These are phyloP conservation scores for Eupithecia vulgata DNA, from an alignment of 2,888 invertebrate genomes.

Conservation along the genomic window DNA sequence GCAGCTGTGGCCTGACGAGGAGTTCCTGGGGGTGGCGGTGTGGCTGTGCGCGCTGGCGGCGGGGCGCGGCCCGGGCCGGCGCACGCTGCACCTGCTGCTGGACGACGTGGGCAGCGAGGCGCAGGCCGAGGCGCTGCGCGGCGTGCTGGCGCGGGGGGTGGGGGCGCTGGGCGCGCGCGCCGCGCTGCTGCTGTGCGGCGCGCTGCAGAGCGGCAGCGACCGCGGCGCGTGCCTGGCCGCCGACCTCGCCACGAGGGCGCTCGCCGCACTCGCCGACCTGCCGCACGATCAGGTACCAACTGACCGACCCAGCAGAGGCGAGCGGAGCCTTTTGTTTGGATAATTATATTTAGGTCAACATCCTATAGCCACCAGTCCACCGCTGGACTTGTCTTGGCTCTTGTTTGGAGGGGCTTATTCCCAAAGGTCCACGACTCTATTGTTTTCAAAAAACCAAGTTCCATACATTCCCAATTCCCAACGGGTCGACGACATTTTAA, in stretches of 20 bases:
- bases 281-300: background rate
- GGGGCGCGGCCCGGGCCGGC: conserved; percentile 25
- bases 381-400: too few relatives aligned
- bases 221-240: conserved; percentile 34
- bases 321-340: too few relatives aligned
- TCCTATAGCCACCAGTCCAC: too few relatives aligned
- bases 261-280: conserved; percentile 1
- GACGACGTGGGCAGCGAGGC: conserved; percentile 28
- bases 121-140: conserved; percentile 28
- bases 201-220: conserved; percentile 31
- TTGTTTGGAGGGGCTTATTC: too few relatives aligned
- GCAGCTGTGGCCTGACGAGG: conserved; percentile 13
- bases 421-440: too few relatives aligned
- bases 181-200: conserved; percentile 31
- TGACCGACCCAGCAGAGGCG: too few relatives aligned
- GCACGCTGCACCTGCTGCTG: conserved; percentile 25
- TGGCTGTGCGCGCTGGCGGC: conserved; percentile 25
- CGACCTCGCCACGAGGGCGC: conserved; percentile 24
- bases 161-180: conserved; percentile 17
- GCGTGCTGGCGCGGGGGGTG: conserved; percentile 31
- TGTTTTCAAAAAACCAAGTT: too few relatives aligned
- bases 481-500: too few relatives aligned
- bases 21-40: background rate
- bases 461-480: too few relatives aligned
- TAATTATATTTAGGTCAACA: too few relatives aligned